A percentile compares a stretch with the other conserved stretches of the same genome.
Evolutionary conservation across 2,113 vertebrate species (phyloP).

Genomic region (Pavo muticus): DNA sequence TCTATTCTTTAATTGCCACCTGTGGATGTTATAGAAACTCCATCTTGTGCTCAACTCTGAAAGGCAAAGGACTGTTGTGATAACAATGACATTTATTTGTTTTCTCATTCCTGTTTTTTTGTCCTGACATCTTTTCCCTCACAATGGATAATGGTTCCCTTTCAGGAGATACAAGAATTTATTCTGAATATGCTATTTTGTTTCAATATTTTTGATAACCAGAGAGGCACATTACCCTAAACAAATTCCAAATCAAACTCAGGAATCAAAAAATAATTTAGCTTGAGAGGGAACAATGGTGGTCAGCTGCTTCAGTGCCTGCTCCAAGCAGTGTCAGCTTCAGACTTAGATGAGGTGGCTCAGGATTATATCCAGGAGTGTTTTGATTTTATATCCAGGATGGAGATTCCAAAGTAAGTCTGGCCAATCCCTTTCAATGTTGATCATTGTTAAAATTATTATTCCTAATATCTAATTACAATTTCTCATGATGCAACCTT

Average conservation of each 20-base stretch:
- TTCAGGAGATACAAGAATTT: neutral
- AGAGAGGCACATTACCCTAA: neutral
- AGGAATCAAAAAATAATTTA: neutral
- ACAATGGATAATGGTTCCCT: neutral
- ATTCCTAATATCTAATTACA: neutral
- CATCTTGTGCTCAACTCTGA: neutral
- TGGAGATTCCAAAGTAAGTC: neutral
- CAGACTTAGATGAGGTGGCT: neutral
- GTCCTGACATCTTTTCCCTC: neutral
- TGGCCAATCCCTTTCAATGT: neutral
- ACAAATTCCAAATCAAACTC: neutral
- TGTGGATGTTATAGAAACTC: neutral
- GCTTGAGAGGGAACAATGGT: neutral
- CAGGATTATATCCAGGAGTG: accelerated
- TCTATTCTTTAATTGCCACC: neutral
- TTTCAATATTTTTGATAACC: neutral
- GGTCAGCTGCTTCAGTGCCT: neutral
- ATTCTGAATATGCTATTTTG: neutral
- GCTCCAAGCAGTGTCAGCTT: neutral
- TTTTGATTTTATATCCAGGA: neutral
- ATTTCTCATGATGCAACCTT: neutral
- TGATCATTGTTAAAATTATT: neutral
- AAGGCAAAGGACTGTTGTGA: neutral
- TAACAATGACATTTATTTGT: neutral
- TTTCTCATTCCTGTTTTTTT: neutral